Evolutionary conservation across 1,140 invertebrate genomes (phyloP).

Genomic region (Drosophila ohnishii): DNA sequence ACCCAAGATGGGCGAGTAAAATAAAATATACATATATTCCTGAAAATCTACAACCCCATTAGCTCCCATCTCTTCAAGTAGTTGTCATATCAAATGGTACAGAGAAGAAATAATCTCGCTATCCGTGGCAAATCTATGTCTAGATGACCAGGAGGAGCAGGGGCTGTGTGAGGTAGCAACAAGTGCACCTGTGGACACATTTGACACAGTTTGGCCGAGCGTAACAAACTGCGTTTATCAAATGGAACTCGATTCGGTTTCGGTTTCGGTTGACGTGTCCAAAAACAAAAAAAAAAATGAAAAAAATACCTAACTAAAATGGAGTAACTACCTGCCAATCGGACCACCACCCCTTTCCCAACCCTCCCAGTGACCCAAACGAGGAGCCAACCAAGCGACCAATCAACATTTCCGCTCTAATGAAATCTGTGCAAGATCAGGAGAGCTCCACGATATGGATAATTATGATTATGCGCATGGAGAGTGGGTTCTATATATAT

Average conservation of each 20-base stretch:
- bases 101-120: neutral
- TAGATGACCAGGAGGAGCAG: neutral
- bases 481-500: neutral
- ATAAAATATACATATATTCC: neutral
- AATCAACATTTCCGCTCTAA: constrained; percentile 51
- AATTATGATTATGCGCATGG: constrained; percentile 22
- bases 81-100: constrained; percentile 11
- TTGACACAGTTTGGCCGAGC: constrained; percentile 79
- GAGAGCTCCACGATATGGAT: constrained; percentile 6
- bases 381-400: constrained; percentile 35
- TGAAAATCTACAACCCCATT: neutral
- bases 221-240: constrained; percentile 71
- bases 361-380: constrained; percentile 16
- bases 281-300: constrained; percentile 21
- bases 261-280: constrained; percentile 67
- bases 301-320: neutral
- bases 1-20: neutral
- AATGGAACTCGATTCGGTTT: constrained; percentile 56
- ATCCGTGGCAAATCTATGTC: constrained; percentile 31
- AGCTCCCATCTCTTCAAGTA: neutral
- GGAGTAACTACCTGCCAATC: constrained; percentile 3
- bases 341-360: neutral
- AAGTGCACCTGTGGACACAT: constrained; percentile 70
- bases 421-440: constrained; percentile 42
- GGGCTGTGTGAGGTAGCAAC: constrained; percentile 22